Evolutionary conservation across 2,888 invertebrate species (phyloP), one percentile per base, ranked within the genome.

Genomic region (Troides oblongomaculatus): DNA sequence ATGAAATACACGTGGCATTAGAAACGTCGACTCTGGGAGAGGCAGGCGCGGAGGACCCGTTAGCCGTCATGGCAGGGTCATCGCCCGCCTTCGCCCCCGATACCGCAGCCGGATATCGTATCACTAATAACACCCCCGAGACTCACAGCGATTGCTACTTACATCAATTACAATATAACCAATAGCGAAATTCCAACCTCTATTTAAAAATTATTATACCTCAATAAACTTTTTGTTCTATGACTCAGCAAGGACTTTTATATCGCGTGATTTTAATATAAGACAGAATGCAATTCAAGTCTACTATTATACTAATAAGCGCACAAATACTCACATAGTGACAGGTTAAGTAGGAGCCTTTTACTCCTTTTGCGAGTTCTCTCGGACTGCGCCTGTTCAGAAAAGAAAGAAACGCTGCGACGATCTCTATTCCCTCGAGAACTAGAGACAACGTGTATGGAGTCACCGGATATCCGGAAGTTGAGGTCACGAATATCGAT

Each of bases 321-420:
- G 83, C 84, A 88, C 84, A 78, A 76, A 82, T 90, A 93, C 93
- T 93, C 87, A 93, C 93, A 84, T 90, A 91, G 85, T 92, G 86
- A 93, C 93, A 92, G 93, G 93, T 93, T 93, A 92, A 87, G 91
- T 91, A 93, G 93, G 93, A 93, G 93, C 92, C 91, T 91, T 92
- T 90, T 90, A 93, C 93, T 93, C 93, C 93, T 93, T 91, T 90
- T 89, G 89, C 92, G 90, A 85, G 89, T 91, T 90, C 85, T 84
- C 90, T 87, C 86, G 89, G 88, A 93, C 92, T 92, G 92, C 92
- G 92, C 92, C 89, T 92, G 91, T 91, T 90, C 90, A 86, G 90
- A 90, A 92, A 90, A 90, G 90, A 91, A 90, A 91, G 92, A 91
- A 90, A 90, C 89, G 88, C 85, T 84, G 85, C 87, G 85, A 80